A percentile compares a stretch with the other conserved stretches of the same genome.
phyloP scores from a whole-genome alignment of 2,113 vertebrate species.

The Syngnathoides biaculeatus region DNA sequence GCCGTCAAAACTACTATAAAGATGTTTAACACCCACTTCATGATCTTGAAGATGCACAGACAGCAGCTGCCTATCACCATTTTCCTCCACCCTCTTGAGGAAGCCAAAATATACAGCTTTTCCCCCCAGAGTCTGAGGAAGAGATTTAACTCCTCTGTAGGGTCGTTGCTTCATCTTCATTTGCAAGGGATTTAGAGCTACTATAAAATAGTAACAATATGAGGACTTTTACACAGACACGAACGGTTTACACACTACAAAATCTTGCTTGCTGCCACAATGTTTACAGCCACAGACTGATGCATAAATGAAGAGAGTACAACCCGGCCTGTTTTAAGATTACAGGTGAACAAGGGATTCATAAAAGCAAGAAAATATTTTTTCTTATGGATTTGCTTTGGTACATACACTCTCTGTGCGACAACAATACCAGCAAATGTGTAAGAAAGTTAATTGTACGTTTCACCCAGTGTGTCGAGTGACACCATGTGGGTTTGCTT shows the following conservation, averaged over 20 bases:
- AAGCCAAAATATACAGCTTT: too few species aligned
- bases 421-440: neutral
- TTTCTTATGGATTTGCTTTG: too few species aligned
- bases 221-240: neutral
- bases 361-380: neutral
- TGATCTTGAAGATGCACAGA: too few species aligned
- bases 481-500: neutral
- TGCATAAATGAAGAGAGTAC: neutral
- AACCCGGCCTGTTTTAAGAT: neutral
- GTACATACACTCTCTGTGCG: too few species aligned
- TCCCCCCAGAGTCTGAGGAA: too few species aligned
- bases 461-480: neutral
- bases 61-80: too few species aligned
- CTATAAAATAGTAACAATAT: neutral
- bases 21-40: too few species aligned
- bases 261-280: conserved; percentile 51
- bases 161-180: too few species aligned
- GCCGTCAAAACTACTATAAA: too few species aligned
- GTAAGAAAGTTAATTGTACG: neutral
- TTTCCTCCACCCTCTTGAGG: too few species aligned
- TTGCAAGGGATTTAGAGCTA: neutral
- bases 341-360: neutral
- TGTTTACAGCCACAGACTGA: conserved; percentile 24
- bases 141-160: too few species aligned
- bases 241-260: conserved; percentile 41